Evolutionary conservation across 2,888 invertebrate genomes (phyloP).

Genomic region (Acanthosoma haemorrhoidale): DNA sequence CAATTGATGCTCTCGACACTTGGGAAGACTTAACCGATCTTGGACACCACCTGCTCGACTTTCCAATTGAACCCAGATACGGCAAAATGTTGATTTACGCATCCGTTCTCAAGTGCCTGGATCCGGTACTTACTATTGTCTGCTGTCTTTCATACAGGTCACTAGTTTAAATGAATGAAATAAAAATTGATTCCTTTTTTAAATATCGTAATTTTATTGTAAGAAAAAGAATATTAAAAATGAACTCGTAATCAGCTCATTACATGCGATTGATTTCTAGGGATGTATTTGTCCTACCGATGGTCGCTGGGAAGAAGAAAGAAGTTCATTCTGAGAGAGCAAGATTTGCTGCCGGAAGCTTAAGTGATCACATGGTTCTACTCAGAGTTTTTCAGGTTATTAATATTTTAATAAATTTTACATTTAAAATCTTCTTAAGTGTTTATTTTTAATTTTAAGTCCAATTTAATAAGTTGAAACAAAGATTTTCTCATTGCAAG

Average conservation of each 20-base stretch:
- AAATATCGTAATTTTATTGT: neutral
- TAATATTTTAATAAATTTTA: neutral
- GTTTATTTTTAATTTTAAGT: too few species aligned
- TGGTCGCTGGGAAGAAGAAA: conserved; percentile 60
- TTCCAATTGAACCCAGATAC: conserved; percentile 85
- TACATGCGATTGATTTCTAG: conserved; percentile 45
- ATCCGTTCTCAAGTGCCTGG: conserved; percentile 83
- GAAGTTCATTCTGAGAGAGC: conserved; percentile 59
- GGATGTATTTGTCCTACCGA: conserved; percentile 73
- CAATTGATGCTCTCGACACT: conserved; percentile 77
- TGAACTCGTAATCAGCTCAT: neutral
- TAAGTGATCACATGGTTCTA: conserved; percentile 86
- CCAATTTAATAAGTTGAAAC: too few species aligned
- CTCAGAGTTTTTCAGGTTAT: conserved; percentile 68
- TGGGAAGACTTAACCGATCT: conserved; percentile 83
- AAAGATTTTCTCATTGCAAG: too few species aligned
- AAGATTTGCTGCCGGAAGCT: conserved; percentile 66
- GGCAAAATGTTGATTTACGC: conserved; percentile 89
- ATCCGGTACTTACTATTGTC: conserved; percentile 86
- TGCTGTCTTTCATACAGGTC: conserved; percentile 66
- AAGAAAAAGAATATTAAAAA: too few species aligned
- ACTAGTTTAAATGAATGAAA: neutral
- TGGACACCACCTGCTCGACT: conserved; percentile 79
- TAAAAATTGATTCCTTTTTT: neutral
- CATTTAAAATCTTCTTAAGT: too few species aligned